Base-by-base conservation (phyloP, 2,888 invertebrate species). In the Sussaba pulchella region DNA sequence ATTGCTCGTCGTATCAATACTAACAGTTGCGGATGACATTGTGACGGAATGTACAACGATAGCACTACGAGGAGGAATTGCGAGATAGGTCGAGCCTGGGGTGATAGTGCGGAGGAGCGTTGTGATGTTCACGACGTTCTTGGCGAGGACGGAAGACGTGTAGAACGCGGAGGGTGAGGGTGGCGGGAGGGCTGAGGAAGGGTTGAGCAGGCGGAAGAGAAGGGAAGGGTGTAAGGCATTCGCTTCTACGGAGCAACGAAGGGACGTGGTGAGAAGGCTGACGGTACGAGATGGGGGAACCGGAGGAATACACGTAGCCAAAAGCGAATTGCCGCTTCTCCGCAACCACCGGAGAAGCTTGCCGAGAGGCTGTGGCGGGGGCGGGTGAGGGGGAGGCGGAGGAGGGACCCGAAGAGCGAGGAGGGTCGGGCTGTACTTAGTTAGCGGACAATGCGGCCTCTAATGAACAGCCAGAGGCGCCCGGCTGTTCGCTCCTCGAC, bases 361-460 rank as follows among this genome's bases (percentile, higher is more conserved):
- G 31, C 31, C 31, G 31, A 31, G 31, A 31, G 6, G 31, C 31
- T 2, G 31, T 5, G 31, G 31, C 4, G 31, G 31, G 31, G 31
- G 31, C 4, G 31, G 31, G n/a, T n/a, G n/a, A n/a, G n/a, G n/a
- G n/a, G n/a, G n/a, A n/a, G n/a, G n/a, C 19, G 64, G 36, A 41
- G 71, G 57, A 61, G 75, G 61, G 64, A n/a, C n/a, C n/a, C 59
- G 77, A 84, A 24, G 66, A 47, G 52, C 57, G 69, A 73, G 80
- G 87, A 36, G 47, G 70, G 70, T 70, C 2, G 81, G 66, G 73
- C 87, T 90, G 91, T 90, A 92, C 92, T 92, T 92, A 91, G 92
- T 92, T 92, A 92, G 88, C 91, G 92, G 91, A 92, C 92, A 92
- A 92, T 92, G 91, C 90, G 88, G 90, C 89, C 89, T 88, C 91